phyloP scores from a whole-genome alignment of 1,140 invertebrate genomes.

The Lethrus apterus region DNA sequence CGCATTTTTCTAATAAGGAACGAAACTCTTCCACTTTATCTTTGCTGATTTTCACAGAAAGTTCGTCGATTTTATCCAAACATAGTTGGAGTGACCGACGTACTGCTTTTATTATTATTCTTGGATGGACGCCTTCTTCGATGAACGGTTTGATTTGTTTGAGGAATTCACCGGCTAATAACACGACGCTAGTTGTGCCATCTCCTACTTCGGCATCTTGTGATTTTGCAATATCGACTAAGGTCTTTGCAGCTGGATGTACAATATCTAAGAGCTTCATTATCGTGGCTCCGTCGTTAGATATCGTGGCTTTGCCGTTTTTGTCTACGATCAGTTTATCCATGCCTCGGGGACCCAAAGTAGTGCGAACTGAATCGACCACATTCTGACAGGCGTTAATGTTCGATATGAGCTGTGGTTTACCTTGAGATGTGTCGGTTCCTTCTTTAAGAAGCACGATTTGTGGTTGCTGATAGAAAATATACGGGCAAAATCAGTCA shows the following conservation, averaged over 20 bases:
- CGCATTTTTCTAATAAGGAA: constrained; percentile 85
- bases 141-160: constrained; percentile 93
- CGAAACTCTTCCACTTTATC: constrained; percentile 53
- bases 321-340: constrained; percentile 96
- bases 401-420: constrained; percentile 93
- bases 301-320: constrained; percentile 88
- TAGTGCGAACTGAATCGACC: constrained; percentile 91
- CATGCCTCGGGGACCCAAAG: constrained; percentile 97
- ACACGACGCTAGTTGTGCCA: constrained; percentile 94
- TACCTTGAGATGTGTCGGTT: constrained; percentile 93
- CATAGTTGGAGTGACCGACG: constrained; percentile 74
- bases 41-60: constrained; percentile 72
- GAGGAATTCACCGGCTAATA: constrained; percentile 91
- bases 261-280: constrained; percentile 95
- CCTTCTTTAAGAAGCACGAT: constrained; percentile 98
- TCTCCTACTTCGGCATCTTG: constrained; percentile 99
- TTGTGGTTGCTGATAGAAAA: constrained; percentile 80
- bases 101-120: constrained; percentile 83
- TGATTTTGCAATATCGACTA: constrained; percentile 98
- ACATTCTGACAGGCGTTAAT: constrained; percentile 98
- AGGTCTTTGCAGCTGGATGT: constrained; percentile 94
- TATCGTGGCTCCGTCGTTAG: constrained; percentile 99
- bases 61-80: constrained; percentile 75
- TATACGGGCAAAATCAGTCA: constrained; percentile 11
- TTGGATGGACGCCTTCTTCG: constrained; percentile 95